Evolutionary conservation across 2,113 vertebrate species (phyloP), one percentile per base, ranked within the genome.

Genomic region (Eulacestoma nigropectus): DNA sequence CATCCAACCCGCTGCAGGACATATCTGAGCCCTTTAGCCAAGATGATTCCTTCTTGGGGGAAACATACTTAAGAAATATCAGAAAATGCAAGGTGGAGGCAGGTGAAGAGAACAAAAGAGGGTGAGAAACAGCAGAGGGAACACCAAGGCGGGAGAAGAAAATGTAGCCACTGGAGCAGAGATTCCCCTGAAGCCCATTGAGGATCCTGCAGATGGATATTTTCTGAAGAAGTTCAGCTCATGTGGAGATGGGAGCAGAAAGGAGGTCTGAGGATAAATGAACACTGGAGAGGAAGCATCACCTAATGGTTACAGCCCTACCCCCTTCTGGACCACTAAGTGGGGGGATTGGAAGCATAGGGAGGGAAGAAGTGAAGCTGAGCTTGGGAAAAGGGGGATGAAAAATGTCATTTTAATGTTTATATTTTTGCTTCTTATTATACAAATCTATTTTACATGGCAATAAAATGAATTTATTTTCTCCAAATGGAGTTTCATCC

Each of bases 271-370:
- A 55, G 2, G 11, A 35, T 32, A 69, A 85, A 46, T 22, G 6
- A 81, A 9, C 10, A 6, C 22, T 25, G 33, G 22, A 81, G 46
- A 62, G 7, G 47, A 92, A 37, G 11, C 0, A 0, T 50, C 14
- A 39, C 9, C 7, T 44, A 21, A 11, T 60, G 6, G 35, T 5
- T 6, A 35, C 25, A 50, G 2, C 13, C 25, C 3, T 9, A 14
- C 3, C 22, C 7, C 6, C 2, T 42, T 3, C 20, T 46, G 3
- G 30, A 19, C 12, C 25, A 29, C 14, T 47, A 4, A 22, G 5
- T 25, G 8, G 1, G 3, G 4, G 6, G 6, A 16, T 5, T 42
- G 37, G 8, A 33, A 5, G 11, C 35, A 15, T 4, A 50, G 32
- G 9, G 16, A 90, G 27, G n/a, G 21, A 73, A 65, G 11, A 4